A percentile compares a stretch with the other conserved stretches of the same genome.
Conservation (phyloP, 2,797 vertebrate genomes). For the Zalophus californianus region DNA sequence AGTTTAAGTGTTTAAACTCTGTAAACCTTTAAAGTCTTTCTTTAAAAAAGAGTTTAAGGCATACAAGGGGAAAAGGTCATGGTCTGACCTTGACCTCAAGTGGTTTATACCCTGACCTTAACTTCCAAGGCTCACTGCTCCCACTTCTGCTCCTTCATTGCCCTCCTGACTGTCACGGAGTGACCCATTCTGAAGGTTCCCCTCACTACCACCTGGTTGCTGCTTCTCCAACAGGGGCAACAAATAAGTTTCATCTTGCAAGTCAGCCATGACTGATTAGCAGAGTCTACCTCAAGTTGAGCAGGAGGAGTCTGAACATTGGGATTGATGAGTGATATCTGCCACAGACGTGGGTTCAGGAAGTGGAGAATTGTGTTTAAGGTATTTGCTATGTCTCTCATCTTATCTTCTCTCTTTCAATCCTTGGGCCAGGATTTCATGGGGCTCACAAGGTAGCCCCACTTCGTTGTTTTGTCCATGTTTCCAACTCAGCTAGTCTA, state of each 20-base stretch:
- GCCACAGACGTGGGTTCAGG: not conserved
- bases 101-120: not conserved
- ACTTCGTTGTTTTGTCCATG: not conserved
- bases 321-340: constrained; percentile 1
- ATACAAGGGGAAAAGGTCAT: not conserved
- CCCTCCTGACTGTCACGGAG: not conserved
- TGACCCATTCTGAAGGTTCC: not conserved
- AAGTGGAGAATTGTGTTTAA: not conserved
- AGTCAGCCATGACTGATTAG: not conserved
- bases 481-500: not conserved
- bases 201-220: not conserved
- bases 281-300: not conserved
- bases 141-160: not conserved
- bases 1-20: not conserved
- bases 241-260: not conserved
- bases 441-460: not conserved
- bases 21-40: not conserved
- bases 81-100: not conserved
- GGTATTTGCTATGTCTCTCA: not conserved
- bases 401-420: not conserved
- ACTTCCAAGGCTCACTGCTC: not conserved
- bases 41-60: not conserved
- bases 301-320: not conserved
- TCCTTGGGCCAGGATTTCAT: not conserved
- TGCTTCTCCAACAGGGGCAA: not conserved